Percentiles rank a stretch among this genome's conserved stretches.
These are phyloP conservation scores for Pituophis catenifer DNA, from an alignment of 2,113 vertebrate genomes.

Conservation along the genomic window DNA sequence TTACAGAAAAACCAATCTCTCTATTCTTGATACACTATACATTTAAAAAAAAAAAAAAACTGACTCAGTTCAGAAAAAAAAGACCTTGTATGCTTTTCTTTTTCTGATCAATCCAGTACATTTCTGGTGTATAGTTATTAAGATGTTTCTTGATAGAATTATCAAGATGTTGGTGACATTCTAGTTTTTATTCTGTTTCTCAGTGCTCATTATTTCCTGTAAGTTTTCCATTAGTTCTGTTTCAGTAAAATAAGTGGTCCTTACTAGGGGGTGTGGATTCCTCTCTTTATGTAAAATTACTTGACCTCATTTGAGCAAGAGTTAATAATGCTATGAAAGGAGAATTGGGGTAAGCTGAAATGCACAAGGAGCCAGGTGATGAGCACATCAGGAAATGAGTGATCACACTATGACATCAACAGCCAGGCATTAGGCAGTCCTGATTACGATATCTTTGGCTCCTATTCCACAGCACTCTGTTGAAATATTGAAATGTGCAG, in stretches of 20 bases:
- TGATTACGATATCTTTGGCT: slow-evolving; percentile 26
- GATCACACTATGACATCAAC: background rate
- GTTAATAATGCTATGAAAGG: slow-evolving; percentile 14
- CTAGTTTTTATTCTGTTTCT: background rate
- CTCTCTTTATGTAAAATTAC: slow-evolving; percentile 44
- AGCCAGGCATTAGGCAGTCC: background rate
- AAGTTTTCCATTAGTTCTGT: background rate
- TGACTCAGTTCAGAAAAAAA: background rate
- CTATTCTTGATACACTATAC: background rate
- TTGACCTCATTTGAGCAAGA: slow-evolving; percentile 21
- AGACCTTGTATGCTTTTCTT: background rate
- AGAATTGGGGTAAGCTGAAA: background rate
- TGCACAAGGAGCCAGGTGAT: background rate
- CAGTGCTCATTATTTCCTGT: slow-evolving; percentile 13
- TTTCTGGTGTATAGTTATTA: slow-evolving; percentile 61
- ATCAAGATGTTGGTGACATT: slow-evolving; percentile 52
- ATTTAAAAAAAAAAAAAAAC: background rate
- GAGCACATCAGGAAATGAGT: slow-evolving; percentile 25
- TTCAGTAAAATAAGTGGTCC: background rate
- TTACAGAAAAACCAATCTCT: background rate
- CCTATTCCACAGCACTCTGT: background rate
- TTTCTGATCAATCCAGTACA: slow-evolving; percentile 33
- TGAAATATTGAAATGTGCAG: background rate
- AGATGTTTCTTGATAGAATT: slow-evolving; percentile 58
- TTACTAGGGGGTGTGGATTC: background rate